phyloP scores from a whole-genome alignment of 2,113 vertebrate genomes.

The Neogobius melanostomus region DNA sequence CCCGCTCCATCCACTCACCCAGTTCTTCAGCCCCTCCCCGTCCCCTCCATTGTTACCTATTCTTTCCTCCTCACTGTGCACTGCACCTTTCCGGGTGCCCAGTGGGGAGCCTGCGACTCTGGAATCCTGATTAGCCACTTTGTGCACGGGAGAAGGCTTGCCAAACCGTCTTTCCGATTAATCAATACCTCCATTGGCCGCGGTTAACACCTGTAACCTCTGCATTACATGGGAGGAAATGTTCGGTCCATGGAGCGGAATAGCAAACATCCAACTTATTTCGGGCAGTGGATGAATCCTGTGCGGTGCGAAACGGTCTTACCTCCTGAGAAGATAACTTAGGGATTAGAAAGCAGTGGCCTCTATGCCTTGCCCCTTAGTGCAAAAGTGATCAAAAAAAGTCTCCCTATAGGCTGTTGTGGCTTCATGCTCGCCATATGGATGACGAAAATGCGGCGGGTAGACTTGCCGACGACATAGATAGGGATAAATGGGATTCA shows the following conservation, averaged over 20 bases:
- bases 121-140: conserved; percentile 80
- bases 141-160: conserved; percentile 62
- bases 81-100: conserved; percentile 43
- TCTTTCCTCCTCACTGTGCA: conserved; percentile 28
- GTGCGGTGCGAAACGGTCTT: conserved; percentile 55
- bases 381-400: conserved; percentile 47
- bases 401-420: conserved; percentile 60
- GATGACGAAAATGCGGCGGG: conserved; percentile 55
- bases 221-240: conserved; percentile 70
- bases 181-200: conserved; percentile 76
- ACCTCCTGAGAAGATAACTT: conserved; percentile 46
- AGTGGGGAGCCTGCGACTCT: conserved; percentile 48
- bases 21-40: conserved; percentile 28
- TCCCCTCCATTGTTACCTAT: conserved; percentile 37
- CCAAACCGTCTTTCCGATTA: conserved; percentile 66
- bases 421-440: conserved; percentile 51
- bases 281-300: conserved; percentile 40
- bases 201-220: conserved; percentile 75
- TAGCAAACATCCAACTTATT: conserved; percentile 64
- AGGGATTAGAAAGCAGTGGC: conserved; percentile 46
- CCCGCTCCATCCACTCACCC: conserved; percentile 50
- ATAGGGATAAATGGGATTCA: conserved; percentile 72
- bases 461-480: conserved; percentile 54
- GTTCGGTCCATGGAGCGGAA: conserved; percentile 66
- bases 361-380: conserved; percentile 20